Evolutionary conservation across 2,113 vertebrate genomes (phyloP), one percentile per base, ranked within the genome.

Genomic region (Sterna hirundo): DNA sequence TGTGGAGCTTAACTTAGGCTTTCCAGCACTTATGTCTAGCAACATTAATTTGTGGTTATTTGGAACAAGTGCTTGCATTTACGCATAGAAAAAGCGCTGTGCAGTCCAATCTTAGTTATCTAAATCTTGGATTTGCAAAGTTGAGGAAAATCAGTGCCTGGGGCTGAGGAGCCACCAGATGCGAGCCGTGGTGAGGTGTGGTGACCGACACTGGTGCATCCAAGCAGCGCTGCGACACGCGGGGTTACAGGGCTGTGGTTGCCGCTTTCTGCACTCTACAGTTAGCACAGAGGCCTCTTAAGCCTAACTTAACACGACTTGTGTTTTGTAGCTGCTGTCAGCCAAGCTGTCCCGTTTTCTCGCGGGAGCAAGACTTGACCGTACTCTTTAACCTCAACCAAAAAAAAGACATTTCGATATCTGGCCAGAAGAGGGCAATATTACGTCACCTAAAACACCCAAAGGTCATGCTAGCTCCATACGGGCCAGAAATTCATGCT

Each of bases 341-440:
- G 6, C 25, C 32, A 2, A 13, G 44, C 20, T 49, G 1, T 2
- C 3, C 40, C 40, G 1, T 17, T 46, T 2, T 4, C 54, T 2
- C 6, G 1, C 6, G 3, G 9, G 10, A 57, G 13, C 16, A 1
- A 4, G 15, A 4, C n/a, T 11, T 0, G 46, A 6, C 14, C 1
- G 19, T 0, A 3, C 7, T 5, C 15, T 19, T 2, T 29, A 1
- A 18, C 11, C 21, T 1, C 34, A 8, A 1, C 3, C 11, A 6
- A 57, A 66, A 61, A 40, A 2, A 57, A 22, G n/a, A 2, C 3
- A 26, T 88, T 78, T 58, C 49, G 34, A 1, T 0, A 25, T 10
- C 14, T 55, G 49, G 29, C 87, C 97, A 87, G 91, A 4, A 94
- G 97, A 89, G 93, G 96, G 96, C 93, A 88, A 60, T 40, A 30